Conservation (phyloP, 2,888 invertebrate genomes). For the Apodemia zela region DNA sequence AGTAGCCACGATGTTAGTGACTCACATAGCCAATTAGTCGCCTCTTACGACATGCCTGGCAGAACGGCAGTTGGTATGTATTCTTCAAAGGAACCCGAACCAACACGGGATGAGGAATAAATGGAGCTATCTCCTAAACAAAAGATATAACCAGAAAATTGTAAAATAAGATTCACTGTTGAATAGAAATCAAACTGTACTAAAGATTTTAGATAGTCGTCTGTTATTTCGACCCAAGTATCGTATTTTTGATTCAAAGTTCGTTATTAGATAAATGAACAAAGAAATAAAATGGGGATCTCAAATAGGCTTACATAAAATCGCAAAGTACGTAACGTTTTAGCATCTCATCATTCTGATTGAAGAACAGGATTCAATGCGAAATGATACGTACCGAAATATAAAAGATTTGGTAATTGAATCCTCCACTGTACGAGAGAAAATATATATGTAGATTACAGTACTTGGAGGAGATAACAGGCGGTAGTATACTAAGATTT, state of each 20-base stretch:
- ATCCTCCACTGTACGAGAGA: slow-evolving; percentile 57
- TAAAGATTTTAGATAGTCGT: not conserved
- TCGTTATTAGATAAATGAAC: slow-evolving; percentile 10
- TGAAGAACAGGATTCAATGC: slow-evolving; percentile 32
- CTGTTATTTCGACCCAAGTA: not conserved
- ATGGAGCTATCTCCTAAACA: no score
- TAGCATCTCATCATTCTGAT: slow-evolving; percentile 32
- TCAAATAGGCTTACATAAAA: slow-evolving; percentile 27
- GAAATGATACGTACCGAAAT: slow-evolving; percentile 49
- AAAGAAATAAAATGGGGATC: slow-evolving; percentile 1
- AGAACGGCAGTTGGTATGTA: no score
- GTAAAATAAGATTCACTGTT: not conserved
- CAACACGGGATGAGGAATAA: no score
- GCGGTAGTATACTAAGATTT: slow-evolving; percentile 62
- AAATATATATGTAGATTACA: slow-evolving; percentile 58
- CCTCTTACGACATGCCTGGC: no score
- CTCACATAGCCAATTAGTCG: no score
- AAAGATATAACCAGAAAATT: no score
- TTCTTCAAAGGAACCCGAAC: no score
- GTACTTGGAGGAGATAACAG: slow-evolving; percentile 50
- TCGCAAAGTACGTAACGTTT: slow-evolving; percentile 28
- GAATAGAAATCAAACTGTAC: not conserved
- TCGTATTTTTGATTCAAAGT: slow-evolving; percentile 4
- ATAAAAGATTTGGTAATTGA: slow-evolving; percentile 65
- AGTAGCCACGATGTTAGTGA: no score